phyloP scores from a whole-genome alignment of 2,797 vertebrate species.

The Pantherophis vulpinus region DNA sequence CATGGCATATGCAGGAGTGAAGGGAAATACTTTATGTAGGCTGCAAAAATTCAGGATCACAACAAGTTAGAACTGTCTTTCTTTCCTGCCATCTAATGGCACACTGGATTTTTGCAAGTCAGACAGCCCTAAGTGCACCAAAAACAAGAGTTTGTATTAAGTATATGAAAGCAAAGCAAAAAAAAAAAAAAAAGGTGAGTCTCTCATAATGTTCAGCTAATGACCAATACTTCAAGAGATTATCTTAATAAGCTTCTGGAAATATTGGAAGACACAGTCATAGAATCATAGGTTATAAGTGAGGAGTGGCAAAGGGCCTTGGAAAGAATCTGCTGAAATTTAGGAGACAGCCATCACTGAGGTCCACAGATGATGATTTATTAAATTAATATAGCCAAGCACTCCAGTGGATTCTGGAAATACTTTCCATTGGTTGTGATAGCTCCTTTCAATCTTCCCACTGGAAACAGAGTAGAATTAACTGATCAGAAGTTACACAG shows the following conservation, averaged over 20 bases:
- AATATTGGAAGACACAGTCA: not conserved
- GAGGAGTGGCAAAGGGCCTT: not conserved
- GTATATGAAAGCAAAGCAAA: not conserved
- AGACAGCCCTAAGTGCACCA: not conserved
- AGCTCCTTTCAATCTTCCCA: not conserved
- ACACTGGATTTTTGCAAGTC: not conserved
- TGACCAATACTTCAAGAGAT: not conserved
- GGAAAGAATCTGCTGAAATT: not conserved
- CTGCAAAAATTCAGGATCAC: not conserved
- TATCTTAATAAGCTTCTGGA: not conserved
- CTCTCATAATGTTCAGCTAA: not conserved
- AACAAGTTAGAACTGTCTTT: not conserved
- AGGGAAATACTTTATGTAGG: not conserved
- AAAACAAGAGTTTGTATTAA: not conserved
- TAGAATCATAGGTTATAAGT: not conserved
- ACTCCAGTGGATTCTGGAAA: not conserved
- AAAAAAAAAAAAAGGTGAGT: not conserved
- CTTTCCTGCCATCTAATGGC: not conserved
- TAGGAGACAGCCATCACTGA: not conserved
- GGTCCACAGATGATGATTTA: not conserved
- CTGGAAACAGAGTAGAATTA: not conserved
- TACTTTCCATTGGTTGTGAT: not conserved
- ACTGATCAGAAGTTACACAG: not conserved
- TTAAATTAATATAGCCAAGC: not conserved
- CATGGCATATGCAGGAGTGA: not conserved